Evolutionary conservation across 2,797 vertebrate genomes (phyloP), one percentile per base, ranked within the genome.

Genomic region (Pogonophryne albipinna): DNA sequence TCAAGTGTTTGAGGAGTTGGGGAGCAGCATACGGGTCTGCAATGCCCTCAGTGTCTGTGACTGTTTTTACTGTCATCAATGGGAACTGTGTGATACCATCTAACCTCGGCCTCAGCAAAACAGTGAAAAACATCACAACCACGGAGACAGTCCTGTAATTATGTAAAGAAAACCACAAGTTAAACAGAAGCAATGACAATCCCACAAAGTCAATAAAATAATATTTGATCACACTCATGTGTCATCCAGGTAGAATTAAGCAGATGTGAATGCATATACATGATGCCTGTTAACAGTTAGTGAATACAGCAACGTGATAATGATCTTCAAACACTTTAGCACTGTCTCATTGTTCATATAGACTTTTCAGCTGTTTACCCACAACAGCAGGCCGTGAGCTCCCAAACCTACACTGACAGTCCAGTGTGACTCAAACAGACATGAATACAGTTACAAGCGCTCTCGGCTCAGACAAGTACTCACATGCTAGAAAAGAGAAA

Each of bases 21-120:
- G 27, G 23, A 74, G 76, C 27, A 66, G 61, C 71, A 94, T 94
- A 85, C 72, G 84, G 93, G 94, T 78, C 76, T 84, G 83, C 75
- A 41, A 41, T 83, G 81, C 89, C 91, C 85, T 90, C 82, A 84
- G 85, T 66, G 72, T 85, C 77, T 84, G 27, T 17, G 66, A 66
- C 70, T 95, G 94, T 96, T 95, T 94, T 89, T 88, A 95, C 89
- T 95, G 93, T 95, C 92, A 95, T 94, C 95, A 96, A 17, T 74
- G 53, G 84, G 82, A 90, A 83, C 65, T 13, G 58, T 34, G 20
- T 86, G 95, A 95, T 95, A 94, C 82, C 92, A 96, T 96, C 95
- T 92, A 91, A 92, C 81, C 73, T 77, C 52, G 42, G 85, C 82
- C 91, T 94, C 93, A 93, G 92, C 91, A 92, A 89, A 93, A 92